Evolutionary conservation across 2,888 invertebrate species (phyloP).

Genomic region (Nephrotoma appendiculata): DNA sequence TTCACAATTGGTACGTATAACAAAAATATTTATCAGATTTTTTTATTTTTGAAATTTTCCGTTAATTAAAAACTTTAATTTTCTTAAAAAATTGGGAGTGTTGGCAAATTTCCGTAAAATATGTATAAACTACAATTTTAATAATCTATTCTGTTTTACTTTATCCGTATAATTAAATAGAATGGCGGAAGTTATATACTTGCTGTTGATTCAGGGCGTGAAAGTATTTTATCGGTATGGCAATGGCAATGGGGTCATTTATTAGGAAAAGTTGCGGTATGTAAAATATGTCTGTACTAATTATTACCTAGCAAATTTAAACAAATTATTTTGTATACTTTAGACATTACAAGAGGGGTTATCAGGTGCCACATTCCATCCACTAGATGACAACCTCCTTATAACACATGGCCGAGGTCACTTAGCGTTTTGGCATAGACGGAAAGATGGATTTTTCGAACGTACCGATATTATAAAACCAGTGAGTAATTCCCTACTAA

Average conservation of each 20-base stretch:
- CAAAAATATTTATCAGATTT: not conserved
- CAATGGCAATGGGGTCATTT: constrained; percentile 90
- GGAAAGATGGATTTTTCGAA: constrained; percentile 83
- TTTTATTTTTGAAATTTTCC: constrained; percentile 2
- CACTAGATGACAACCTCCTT: constrained; percentile 76
- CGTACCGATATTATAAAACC: constrained; percentile 75
- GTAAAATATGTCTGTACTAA: constrained; percentile 23
- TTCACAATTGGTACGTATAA: constrained; percentile 56
- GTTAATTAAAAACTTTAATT: not conserved
- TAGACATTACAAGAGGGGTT: constrained; percentile 82
- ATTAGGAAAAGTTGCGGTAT: constrained; percentile 86
- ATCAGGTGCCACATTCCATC: constrained; percentile 81
- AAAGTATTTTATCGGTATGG: constrained; percentile 86
- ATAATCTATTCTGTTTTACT: not conserved
- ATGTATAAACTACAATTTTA: not conserved
- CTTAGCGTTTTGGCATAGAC: constrained; percentile 81
- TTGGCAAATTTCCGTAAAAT: not conserved
- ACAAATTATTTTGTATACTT: constrained; percentile 12
- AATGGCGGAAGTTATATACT: constrained; percentile 82
- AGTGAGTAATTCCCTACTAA: constrained; percentile 33
- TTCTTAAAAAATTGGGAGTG: not conserved
- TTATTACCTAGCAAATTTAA: not conserved
- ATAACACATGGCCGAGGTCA: constrained; percentile 87
- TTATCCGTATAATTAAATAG: constrained; percentile 34
- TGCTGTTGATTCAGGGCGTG: constrained; percentile 77